Percentiles rank a stretch among this genome's conserved stretches.
Evolutionary conservation across 2,797 vertebrate genomes (phyloP).

Genomic region (Cuculus canorus): DNA sequence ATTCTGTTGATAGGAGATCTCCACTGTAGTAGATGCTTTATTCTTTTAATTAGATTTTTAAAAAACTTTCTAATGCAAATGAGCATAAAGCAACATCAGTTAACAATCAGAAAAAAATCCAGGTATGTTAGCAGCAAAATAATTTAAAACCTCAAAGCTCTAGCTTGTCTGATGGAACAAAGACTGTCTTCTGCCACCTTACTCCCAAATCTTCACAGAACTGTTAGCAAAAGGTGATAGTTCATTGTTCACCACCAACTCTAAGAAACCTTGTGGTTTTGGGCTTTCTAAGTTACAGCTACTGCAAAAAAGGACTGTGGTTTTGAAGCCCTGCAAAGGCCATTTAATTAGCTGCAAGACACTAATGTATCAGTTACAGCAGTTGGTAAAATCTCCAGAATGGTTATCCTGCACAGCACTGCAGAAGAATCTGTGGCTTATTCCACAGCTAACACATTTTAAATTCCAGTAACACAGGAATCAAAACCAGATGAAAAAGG

Average conservation of each 20-base stretch:
- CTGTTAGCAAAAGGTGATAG: not conserved
- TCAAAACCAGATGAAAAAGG: not conserved
- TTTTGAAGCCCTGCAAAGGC: not conserved
- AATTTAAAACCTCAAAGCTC: not conserved
- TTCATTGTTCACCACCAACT: not conserved
- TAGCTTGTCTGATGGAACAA: not conserved
- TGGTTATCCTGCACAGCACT: not conserved
- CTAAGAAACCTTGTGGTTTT: not conserved
- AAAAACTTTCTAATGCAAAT: not conserved
- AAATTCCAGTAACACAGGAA: not conserved
- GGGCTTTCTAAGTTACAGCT: not conserved
- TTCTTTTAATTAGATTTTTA: not conserved
- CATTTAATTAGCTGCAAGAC: not conserved
- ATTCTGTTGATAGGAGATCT: not conserved
- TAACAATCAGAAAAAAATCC: not conserved
- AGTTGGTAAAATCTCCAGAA: not conserved
- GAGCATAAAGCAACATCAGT: not conserved
- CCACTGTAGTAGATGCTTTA: not conserved
- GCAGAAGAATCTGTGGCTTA: not conserved
- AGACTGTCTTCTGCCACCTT: not conserved
- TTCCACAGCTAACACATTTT: not conserved
- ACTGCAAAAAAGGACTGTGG: not conserved
- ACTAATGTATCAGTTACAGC: not conserved
- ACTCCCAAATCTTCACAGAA: not conserved
- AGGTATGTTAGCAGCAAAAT: not conserved